Evolutionary conservation across 1,140 invertebrate species (phyloP).

Genomic region (Whitmania pigra): DNA sequence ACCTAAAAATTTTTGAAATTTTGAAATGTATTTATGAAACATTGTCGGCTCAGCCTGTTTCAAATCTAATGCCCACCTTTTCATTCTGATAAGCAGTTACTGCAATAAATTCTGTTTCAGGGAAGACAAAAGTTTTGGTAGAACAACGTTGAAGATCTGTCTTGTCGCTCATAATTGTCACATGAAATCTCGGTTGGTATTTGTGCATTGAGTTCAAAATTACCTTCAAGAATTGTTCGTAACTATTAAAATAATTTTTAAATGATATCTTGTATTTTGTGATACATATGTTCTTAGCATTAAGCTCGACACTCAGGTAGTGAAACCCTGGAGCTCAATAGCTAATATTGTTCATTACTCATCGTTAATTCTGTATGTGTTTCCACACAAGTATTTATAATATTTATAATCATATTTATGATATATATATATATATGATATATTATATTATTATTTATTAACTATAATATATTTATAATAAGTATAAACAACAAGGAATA

Average conservation of each 20-base stretch:
- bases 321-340: too few species aligned
- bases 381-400: background rate
- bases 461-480: background rate
- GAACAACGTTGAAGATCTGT: background rate
- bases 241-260: too few species aligned
- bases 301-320: too few species aligned
- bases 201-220: constrained; percentile 97
- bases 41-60: too few species aligned
- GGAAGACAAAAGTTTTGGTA: constrained; percentile 83
- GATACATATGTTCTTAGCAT: too few species aligned
- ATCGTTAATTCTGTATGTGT: background rate
- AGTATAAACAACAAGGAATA: background rate
- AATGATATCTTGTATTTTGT: too few species aligned
- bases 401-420: background rate
- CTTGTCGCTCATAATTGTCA: constrained; percentile 60
- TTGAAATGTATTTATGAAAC: background rate
- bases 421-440: background rate
- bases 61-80: constrained; percentile 54
- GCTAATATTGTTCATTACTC: background rate
- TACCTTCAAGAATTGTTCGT: constrained; percentile 53
- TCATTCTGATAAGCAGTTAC: constrained; percentile 76
- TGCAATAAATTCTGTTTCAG: constrained; percentile 83
- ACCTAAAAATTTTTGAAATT: constrained; percentile 49
- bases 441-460: too few species aligned
- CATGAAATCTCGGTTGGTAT: constrained; percentile 88